phyloP scores from a whole-genome alignment of 2,113 vertebrate genomes.

The Pteropus alecto region DNA sequence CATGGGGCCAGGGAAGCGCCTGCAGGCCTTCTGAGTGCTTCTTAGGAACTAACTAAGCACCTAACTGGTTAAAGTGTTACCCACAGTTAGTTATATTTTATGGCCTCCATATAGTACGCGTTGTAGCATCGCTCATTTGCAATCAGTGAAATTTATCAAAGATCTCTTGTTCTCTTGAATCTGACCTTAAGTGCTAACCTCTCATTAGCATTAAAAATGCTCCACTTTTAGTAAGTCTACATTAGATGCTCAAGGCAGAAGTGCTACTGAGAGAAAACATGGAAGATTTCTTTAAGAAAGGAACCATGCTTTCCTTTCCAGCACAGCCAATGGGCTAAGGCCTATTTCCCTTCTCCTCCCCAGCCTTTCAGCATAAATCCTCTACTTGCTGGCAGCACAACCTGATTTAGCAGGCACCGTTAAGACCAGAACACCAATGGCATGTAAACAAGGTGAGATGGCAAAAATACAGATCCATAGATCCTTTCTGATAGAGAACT shows the following conservation, averaged over 20 bases:
- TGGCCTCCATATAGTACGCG: neutral
- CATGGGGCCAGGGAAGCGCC: neutral
- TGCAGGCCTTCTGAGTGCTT: constrained; percentile 14
- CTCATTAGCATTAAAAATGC: constrained; percentile 3
- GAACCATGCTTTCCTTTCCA: constrained; percentile 45
- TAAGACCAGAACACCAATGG: constrained; percentile 46
- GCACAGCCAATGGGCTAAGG: constrained; percentile 3
- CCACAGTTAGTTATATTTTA: constrained; percentile 8
- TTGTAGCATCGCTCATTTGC: neutral
- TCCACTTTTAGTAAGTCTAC: constrained; percentile 15
- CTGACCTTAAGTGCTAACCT: constrained; percentile 41
- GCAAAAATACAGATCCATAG: constrained; percentile 39
- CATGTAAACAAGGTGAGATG: constrained; percentile 51
- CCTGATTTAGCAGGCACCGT: neutral
- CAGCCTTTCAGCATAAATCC: neutral
- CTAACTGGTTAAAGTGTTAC: constrained; percentile 42
- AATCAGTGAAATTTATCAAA: constrained; percentile 11
- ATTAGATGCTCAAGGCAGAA: constrained; percentile 49
- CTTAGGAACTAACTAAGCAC: constrained; percentile 61
- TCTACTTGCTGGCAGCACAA: neutral
- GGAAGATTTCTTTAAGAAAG: constrained; percentile 53
- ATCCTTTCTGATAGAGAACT: constrained; percentile 40
- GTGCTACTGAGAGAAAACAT: constrained; percentile 59
- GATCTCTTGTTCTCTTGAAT: constrained; percentile 11
- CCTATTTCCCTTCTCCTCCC: neutral